Base-by-base conservation (phyloP, 2,113 vertebrate genomes). In the Salvelinus fontinalis region DNA sequence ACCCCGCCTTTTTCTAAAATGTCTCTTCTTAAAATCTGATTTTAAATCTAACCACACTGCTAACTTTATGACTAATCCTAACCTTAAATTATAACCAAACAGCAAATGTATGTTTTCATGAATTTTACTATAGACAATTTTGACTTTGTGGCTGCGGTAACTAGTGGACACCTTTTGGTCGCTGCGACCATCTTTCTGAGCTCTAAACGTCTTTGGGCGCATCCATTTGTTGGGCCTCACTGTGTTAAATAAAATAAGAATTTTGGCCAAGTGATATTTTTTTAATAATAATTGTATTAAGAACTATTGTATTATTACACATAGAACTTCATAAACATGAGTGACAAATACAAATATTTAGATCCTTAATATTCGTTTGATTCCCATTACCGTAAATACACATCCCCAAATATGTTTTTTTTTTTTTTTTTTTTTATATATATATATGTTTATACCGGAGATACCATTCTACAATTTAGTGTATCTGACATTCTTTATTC, bases 171-270 rank as follows among this genome's bases (percentile, higher is more conserved):
- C 39, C 39, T 44, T 44, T 11, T 9, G 39, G 39, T 44, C 39
- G 39, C 39, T 44, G 39, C 39, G 39, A 9, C 16, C 51, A 67
- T 87, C 89, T 89, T 79, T 71, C 84, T 89, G 91, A 90, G 89
- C 88, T 89, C 87, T 9, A 9, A 39, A 39, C 39, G 8, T 39
- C 39, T 44, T 44, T 87, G 22, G 81, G 18, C 8, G 65, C 65
- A 5, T 67, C 65, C 65, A 67, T 67, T 67, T 27, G 24, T 64
- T 26, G 20, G 20, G 20, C n/a, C 60, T 62, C 59, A 62, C 18
- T 29, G 26, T 16, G 29, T 67, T 27, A 24, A 13, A 26, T 5
- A 26, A 67, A 67, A 67, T 29, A n/a, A 18, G n/a, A 62, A 62
- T 62, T 62, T 62, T 3, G n/a, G n/a, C 18, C 5, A 22, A 24